Evolutionary conservation across 37 sponge, comb jelly and placozoan species (phyloP), one percentile per base, ranked within the genome.

Genomic region (Geodia barretti): DNA sequence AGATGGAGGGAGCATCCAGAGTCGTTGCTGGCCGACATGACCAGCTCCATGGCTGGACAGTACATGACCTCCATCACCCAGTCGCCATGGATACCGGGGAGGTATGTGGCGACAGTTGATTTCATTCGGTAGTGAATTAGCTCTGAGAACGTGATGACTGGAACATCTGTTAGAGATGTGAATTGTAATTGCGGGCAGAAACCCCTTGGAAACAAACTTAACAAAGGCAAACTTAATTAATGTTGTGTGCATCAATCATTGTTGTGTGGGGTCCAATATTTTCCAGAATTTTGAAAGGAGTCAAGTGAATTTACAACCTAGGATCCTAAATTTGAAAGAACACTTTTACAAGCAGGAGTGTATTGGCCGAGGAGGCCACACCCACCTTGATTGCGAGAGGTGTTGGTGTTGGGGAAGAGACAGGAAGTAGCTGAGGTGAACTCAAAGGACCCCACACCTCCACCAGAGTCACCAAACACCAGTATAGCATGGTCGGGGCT

Each of bases 381-480:
- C 54, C 26, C 31, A 87, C 93, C 85, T 68, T 63, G 81, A 34
- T 84, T 80, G 78, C 42, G 68, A 5, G 77, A 14, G 59, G 54
- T 47, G 83, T 40, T 77, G 38, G 23, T 34, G 62, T 62, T 35
- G 26, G 38, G 58, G 47, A 75, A 84, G 20, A 80, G 73, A 39
- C 26, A 75, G 58, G 41, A 29, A 7, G 71, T 66, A 36, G 76
- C 69, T 21, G 38, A 75, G 30, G 31, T 41, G 69, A 95, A 88
- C 60, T 90, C 76, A 33, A 90, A 43, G 39, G 75, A 70, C 33
- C 62, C 70, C 3, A 92, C 84, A 1, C 92, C 87, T 47, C 98
- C 98, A 41, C 81, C 93, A 4, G 91, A 81, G 84, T 97, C 98
- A 23, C 98, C 98, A 29, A 92, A 71, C 38, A 94, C 83, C 72